Percentiles rank a stretch among this genome's conserved stretches.
Evolutionary conservation across 2,888 invertebrate species (phyloP).

Genomic region (Hartigia nigra): DNA sequence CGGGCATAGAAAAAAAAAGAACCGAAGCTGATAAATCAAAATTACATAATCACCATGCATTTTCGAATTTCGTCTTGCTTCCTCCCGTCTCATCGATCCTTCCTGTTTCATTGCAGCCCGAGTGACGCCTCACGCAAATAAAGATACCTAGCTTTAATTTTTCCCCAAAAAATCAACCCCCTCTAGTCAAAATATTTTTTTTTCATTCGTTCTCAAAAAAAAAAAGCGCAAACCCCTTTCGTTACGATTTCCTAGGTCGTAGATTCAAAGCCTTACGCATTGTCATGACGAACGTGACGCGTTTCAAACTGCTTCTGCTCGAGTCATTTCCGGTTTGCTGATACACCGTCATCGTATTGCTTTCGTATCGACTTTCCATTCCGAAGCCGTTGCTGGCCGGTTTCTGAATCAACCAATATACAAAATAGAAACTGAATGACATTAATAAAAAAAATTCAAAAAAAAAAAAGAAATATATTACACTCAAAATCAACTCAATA

Average conservation of each 20-base stretch:
- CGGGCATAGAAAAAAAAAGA: too few species aligned
- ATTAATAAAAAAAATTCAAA: neutral
- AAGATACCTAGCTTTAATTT: slow-evolving; percentile 5
- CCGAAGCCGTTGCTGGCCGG: slow-evolving; percentile 17
- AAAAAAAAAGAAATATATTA: too few species aligned
- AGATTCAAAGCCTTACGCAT: slow-evolving; percentile 47
- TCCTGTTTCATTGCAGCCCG: too few species aligned
- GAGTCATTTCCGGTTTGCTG: slow-evolving; percentile 9
- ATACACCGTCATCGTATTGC: slow-evolving; percentile 16
- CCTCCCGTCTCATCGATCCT: too few species aligned
- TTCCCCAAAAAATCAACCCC: neutral
- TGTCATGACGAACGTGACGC: slow-evolving; percentile 49
- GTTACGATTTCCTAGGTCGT: slow-evolving; percentile 25
- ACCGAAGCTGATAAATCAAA: too few species aligned
- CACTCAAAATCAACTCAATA: too few species aligned
- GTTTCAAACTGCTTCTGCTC: slow-evolving; percentile 45
- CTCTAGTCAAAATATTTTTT: slow-evolving; percentile 1
- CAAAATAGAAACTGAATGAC: slow-evolving; percentile 7
- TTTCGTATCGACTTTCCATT: slow-evolving; percentile 11
- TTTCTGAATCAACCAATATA: slow-evolving; percentile 17
- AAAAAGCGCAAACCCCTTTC: neutral
- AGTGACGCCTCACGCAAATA: too few species aligned
- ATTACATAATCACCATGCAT: too few species aligned
- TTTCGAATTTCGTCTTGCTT: too few species aligned
- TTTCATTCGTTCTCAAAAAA: too few species aligned